A percentile compares a stretch with the other conserved stretches of the same genome.
Evolutionary conservation across 2,113 vertebrate genomes (phyloP).

Genomic region (Tor tambroides): DNA sequence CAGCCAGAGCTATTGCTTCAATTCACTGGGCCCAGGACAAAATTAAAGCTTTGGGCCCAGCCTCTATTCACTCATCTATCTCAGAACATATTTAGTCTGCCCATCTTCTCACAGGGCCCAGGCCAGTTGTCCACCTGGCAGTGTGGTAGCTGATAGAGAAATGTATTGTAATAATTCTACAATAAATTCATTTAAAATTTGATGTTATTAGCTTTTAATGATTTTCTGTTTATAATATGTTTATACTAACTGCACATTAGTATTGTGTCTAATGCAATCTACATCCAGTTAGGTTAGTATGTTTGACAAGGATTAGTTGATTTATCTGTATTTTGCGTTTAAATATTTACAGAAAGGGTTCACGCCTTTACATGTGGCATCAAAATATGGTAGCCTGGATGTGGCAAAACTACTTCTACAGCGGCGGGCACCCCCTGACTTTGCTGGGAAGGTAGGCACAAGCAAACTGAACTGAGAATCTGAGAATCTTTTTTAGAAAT

Average conservation of each 20-base stretch:
- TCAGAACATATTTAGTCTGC: no score
- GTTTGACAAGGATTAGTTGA: conserved; percentile 20
- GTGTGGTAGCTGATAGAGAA: no score
- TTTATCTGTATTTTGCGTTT: neutral
- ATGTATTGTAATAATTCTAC: no score
- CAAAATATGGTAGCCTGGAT: conserved; percentile 95
- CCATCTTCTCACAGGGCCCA: no score
- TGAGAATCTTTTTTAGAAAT: neutral
- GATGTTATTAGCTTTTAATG: neutral
- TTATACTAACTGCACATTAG: neutral
- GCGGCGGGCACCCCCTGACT: conserved; percentile 85
- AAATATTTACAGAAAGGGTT: conserved; percentile 91
- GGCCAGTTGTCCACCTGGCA: no score
- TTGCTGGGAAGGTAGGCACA: conserved; percentile 87
- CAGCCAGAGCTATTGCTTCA: no score
- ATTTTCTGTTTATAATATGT: neutral
- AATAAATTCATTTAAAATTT: no score
- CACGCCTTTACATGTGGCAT: conserved; percentile 92
- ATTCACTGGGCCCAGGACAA: no score
- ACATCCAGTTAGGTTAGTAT: neutral
- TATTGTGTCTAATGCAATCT: neutral
- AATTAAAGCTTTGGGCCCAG: no score
- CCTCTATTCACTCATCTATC: no score
- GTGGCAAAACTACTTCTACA: conserved; percentile 93
- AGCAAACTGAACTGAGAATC: neutral